Evolutionary conservation across 2,888 invertebrate species (phyloP), one percentile per base, ranked within the genome.

Genomic region (Temnothorax unifasciatus): DNA sequence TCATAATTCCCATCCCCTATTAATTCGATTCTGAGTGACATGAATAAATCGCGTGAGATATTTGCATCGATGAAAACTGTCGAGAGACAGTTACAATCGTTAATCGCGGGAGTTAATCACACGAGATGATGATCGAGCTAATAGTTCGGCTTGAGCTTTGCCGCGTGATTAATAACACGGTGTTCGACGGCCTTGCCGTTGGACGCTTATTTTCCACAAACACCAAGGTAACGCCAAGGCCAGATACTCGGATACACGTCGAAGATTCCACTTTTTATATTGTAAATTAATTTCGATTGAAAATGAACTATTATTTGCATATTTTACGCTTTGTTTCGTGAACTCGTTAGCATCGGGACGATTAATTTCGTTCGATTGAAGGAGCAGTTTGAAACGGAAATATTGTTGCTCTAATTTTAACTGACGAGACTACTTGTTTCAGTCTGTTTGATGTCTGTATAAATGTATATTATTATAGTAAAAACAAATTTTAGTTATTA

Each of bases 231-330:
- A 54, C 21, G 11, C 1, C 54, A 59, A 63, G 5, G 34, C n/a
- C n/a, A 63, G n/a, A 63, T n/a, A 38, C 38, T 61, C 9, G 18
- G 11, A 15, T 15, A n/a, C 34, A 11, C n/a, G 34, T 34, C 9
- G 9, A 38, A 61, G 1, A 63, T 38, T 38, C 34, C 38, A 63
- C n/a, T 38, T 63, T 38, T 38, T 2, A 1, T 63, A 38, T 63
- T 63, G n/a, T 63, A 63, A 63, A 34, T 34, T 61, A 11, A 63
- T n/a, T 38, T 63, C 11, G 38, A 63, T 38, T 61, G n/a, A 61
- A 63, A 63, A 63, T 38, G 0, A 63, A 63, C 11, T 38, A n/a
- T 61, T 57, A 57, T 38, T 5, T 63, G n/a, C 11, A n/a, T 63
- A 38, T 38, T 38, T 38, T 13, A 11, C 11, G 11, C n/a, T 63